Evolutionary conservation across 2,888 invertebrate species (phyloP), one percentile per base, ranked within the genome.

Genomic region (Crossocerus cetratus): DNA sequence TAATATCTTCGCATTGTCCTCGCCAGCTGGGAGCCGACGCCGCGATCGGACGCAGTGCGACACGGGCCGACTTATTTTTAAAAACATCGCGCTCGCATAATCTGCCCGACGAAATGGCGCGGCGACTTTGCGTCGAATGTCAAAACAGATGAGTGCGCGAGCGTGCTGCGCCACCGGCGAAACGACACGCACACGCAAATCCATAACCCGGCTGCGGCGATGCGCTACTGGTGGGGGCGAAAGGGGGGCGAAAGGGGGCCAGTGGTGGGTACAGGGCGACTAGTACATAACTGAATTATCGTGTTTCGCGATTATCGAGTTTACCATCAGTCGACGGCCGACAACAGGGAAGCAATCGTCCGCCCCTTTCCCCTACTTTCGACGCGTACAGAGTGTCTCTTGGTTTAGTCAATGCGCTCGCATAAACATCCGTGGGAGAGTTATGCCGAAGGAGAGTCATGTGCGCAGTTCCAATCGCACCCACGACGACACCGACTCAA

Each of bases 271-370:
- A n/a, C 43, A 66, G 64, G 74, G 64, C 60, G 70, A 49, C 58
- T 44, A 32, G 11, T 4, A 43, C 4, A n/a, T 54, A 3, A 18
- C 67, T 54, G 60, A 60, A 73, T 69, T 67, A 70, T 70, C 64
- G 60, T 66, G 16, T 55, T 61, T 18, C n/a, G 21, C 56, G 61
- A 67, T 67, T 71, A 61, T 42, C 2, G 61, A 61, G 67, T 74
- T 71, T 68, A 45, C 54, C 63, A 71, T 61, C 63, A 42, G 57
- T 21, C 62, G 16, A 49, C 54, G 2, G 56, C 59, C 43, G 21
- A 22, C 21, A 57, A 45, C 53, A 14, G 13, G 45, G 3, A 45
- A n/a, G n/a, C n/a, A n/a, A n/a, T n/a, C n/a, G n/a, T n/a, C n/a
- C n/a, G n/a, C n/a, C n/a, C n/a, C n/a, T n/a, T n/a, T n/a, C n/a